A percentile compares a stretch with the other conserved stretches of the same genome.
Evolutionary conservation across 2,113 vertebrate genomes (phyloP).

Genomic region (Phoxinus phoxinus): DNA sequence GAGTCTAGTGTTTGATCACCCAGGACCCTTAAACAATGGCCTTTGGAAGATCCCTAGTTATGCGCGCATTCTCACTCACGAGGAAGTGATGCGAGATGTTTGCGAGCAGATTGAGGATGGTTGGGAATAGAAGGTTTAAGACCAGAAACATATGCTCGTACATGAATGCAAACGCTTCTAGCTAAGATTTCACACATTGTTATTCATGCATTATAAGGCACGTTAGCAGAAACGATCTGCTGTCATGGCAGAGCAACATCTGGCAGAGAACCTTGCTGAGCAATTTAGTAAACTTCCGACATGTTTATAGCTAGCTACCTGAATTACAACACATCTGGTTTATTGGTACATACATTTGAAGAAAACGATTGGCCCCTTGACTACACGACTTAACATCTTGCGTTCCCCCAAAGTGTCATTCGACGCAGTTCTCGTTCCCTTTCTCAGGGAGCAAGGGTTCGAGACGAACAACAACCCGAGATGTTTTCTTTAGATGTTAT

Average conservation of each 20-base stretch:
- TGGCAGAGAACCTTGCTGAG: background rate
- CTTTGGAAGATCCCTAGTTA: constrained; percentile 87
- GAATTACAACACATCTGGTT: background rate
- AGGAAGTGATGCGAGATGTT: constrained; percentile 71
- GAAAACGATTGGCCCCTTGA: background rate
- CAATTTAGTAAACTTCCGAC: background rate
- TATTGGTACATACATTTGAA: background rate
- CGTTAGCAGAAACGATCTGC: background rate
- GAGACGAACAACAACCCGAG: no score
- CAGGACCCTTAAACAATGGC: constrained; percentile 78
- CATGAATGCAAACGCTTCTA: background rate
- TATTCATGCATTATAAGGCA: background rate
- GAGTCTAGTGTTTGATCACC: constrained; percentile 78
- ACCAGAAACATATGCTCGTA: background rate
- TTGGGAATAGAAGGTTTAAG: constrained; percentile 16
- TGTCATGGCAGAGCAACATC: no score
- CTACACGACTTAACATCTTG: background rate
- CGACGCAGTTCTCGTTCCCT: no score
- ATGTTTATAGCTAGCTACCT: background rate
- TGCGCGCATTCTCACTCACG: constrained; percentile 76
- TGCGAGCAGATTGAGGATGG: constrained; percentile 55
- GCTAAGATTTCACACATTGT: background rate
- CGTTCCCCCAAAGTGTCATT: no score
- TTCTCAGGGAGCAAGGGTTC: no score
- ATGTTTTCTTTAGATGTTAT: no score